Evolutionary conservation across 2,888 invertebrate species (phyloP).

Genomic region (Sthenelais limicola): DNA sequence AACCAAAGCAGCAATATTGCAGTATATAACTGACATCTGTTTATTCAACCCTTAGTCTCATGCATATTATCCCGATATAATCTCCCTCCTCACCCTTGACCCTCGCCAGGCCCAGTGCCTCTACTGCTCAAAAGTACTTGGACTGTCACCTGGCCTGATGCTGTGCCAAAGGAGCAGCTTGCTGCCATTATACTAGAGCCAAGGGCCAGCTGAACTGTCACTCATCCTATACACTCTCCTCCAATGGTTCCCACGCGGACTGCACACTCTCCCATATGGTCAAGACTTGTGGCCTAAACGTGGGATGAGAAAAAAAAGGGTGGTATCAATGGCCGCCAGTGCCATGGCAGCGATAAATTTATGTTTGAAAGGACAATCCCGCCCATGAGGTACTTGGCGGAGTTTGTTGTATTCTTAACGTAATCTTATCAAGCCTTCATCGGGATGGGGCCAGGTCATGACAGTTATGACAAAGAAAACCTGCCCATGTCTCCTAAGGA

Average conservation of each 20-base stretch:
- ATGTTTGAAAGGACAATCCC: no score
- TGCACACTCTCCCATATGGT: no score
- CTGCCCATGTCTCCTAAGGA: neutral
- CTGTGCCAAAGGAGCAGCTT: slow-evolving; percentile 7
- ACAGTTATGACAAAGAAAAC: neutral
- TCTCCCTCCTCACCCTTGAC: slow-evolving; percentile 10
- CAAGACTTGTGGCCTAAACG: no score
- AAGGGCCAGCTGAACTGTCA: slow-evolving; percentile 32
- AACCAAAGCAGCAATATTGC: no score
- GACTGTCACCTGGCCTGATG: slow-evolving; percentile 2
- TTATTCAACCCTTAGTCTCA: neutral
- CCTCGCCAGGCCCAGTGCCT: no score
- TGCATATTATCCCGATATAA: slow-evolving; percentile 17
- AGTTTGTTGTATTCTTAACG: no score
- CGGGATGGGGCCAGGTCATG: neutral
- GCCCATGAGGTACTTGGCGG: no score
- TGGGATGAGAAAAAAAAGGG: no score
- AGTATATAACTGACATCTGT: slow-evolving; percentile 24
- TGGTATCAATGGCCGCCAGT: no score
- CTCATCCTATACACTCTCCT: neutral
- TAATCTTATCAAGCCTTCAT: slow-evolving; percentile 25
- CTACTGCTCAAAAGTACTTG: no score
- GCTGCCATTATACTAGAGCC: neutral
- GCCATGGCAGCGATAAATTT: no score
- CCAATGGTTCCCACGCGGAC: no score